phyloP scores from a whole-genome alignment of 2,113 vertebrate genomes.

The Ceratotherium simum region DNA sequence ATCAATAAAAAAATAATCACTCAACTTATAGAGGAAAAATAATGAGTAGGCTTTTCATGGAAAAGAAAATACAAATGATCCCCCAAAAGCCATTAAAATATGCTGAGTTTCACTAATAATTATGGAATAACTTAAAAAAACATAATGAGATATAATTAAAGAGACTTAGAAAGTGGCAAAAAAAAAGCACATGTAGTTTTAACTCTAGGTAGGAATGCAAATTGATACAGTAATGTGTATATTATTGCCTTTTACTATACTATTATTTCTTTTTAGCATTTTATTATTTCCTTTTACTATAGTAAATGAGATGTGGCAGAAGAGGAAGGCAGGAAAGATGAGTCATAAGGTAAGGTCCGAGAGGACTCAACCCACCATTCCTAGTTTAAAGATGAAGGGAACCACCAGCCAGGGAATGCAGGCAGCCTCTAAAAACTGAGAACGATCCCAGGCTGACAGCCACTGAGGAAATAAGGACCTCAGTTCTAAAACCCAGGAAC shows the following conservation, averaged over 20 bases:
- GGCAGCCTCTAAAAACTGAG: not conserved
- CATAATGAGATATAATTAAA: not conserved
- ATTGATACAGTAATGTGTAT: not conserved
- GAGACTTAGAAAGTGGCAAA: not conserved
- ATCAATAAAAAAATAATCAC: not conserved
- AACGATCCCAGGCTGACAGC: not conserved
- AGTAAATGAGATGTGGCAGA: not conserved
- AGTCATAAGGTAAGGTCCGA: not conserved
- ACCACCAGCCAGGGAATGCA: not conserved
- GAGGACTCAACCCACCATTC: not conserved
- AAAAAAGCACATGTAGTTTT: not conserved
- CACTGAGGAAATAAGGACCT: not conserved
- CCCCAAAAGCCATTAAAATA: not conserved
- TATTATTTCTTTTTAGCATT: not conserved
- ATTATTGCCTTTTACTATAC: not conserved
- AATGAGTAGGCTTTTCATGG: not conserved
- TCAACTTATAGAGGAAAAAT: not conserved
- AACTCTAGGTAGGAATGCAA: not conserved
- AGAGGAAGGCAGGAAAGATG: not conserved
- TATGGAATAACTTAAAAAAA: not conserved
- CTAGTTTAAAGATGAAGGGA: not conserved
- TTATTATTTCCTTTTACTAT: not conserved
- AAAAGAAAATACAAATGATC: not conserved
- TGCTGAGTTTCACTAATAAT: not conserved
- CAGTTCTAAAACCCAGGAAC: not conserved